A percentile compares a stretch with the other conserved stretches of the same genome.
Evolutionary conservation across 2,113 vertebrate species (phyloP).

Genomic region (Heterotilapia buettikoferi): DNA sequence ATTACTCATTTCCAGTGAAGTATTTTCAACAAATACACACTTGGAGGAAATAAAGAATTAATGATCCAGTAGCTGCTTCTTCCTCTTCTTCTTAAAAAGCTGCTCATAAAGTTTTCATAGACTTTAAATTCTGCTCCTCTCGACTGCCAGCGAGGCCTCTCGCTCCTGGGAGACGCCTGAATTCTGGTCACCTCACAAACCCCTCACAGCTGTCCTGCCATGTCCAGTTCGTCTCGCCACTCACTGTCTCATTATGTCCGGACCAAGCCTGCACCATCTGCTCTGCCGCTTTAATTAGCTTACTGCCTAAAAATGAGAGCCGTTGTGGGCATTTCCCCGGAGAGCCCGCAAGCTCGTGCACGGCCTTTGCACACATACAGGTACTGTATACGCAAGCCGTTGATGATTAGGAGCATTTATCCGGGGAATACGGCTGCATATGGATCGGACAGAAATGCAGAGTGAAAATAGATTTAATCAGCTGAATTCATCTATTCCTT

Average conservation of each 20-base stretch:
- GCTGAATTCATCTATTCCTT: neutral
- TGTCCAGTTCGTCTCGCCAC: constrained; percentile 58
- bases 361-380: neutral
- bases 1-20: neutral
- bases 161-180: constrained; percentile 10
- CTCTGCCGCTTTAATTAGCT: constrained; percentile 63
- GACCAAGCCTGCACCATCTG: constrained; percentile 65
- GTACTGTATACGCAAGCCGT: neutral
- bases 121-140: neutral
- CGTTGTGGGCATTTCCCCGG: constrained; percentile 45
- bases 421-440: neutral
- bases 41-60: neutral
- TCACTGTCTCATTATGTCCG: constrained; percentile 59
- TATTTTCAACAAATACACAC: neutral
- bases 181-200: constrained; percentile 48
- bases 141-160: neutral
- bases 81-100: neutral
- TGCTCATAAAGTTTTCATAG: constrained; percentile 15
- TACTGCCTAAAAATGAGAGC: constrained; percentile 20
- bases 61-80: neutral
- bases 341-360: neutral
- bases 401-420: neutral
- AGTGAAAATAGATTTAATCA: neutral
- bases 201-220: constrained; percentile 63
- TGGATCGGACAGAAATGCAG: neutral